Evolutionary conservation across 2,113 vertebrate genomes (phyloP).

Genomic region (Ceyx margarethae): DNA sequence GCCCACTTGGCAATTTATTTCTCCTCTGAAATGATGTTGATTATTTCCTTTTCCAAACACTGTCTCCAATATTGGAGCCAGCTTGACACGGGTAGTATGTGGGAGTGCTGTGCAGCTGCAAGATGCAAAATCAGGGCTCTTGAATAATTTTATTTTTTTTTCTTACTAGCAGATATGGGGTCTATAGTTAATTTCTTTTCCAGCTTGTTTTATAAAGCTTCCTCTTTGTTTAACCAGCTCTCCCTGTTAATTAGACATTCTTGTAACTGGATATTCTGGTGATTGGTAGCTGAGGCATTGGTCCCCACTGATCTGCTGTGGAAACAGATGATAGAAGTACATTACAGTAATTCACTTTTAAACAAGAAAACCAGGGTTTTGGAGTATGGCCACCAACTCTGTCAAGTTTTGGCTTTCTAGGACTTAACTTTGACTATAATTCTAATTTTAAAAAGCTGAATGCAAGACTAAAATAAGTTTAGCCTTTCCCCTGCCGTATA

Average conservation of each 20-base stretch:
- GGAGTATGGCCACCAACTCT: background rate
- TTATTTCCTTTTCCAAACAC: slow-evolving; percentile 69
- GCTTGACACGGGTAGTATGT: slow-evolving; percentile 22
- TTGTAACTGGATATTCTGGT: slow-evolving; percentile 56
- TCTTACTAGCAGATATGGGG: slow-evolving; percentile 45
- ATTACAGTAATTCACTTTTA: background rate
- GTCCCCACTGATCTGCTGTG: background rate
- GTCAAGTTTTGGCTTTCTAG: background rate
- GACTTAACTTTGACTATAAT: background rate
- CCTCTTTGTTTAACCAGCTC: slow-evolving; percentile 50
- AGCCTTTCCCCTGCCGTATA: background rate
- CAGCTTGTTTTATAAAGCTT: slow-evolving; percentile 54
- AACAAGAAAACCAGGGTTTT: background rate
- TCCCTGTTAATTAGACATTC: slow-evolving; percentile 59
- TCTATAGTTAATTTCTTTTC: slow-evolving; percentile 60
- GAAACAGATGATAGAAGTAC: slow-evolving; percentile 42
- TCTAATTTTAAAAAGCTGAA: background rate
- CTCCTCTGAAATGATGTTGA: slow-evolving; percentile 68
- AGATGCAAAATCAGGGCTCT: slow-evolving; percentile 49
- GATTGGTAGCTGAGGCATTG: slow-evolving; percentile 31
- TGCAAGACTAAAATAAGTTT: background rate
- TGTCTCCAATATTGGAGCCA: slow-evolving; percentile 55
- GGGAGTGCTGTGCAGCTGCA: slow-evolving; percentile 71
- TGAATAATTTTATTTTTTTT: slow-evolving; percentile 24
- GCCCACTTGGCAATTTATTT: slow-evolving; percentile 74